These are phyloP conservation scores for Ataeniobius toweri DNA, from an alignment of 2,797 vertebrate genomes.

Conservation along the genomic window DNA sequence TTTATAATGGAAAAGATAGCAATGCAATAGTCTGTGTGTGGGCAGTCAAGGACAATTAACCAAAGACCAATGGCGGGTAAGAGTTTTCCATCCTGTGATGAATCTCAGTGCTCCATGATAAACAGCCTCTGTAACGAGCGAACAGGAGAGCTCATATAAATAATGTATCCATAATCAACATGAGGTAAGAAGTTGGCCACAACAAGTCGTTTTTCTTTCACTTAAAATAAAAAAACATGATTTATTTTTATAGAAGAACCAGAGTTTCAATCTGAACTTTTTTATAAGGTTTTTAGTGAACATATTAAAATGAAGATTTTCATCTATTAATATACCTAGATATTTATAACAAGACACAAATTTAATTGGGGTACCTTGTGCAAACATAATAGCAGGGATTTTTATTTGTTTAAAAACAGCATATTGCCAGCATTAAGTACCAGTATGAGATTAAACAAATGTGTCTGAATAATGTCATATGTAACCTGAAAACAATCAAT, in stretches of 20 bases:
- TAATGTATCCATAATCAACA: too few species aligned
- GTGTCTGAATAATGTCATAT: background rate
- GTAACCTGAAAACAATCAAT: background rate
- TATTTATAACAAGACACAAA: background rate
- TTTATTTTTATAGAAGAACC: background rate
- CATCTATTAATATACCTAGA: background rate
- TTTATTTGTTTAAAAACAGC: background rate
- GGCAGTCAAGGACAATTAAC: too few species aligned
- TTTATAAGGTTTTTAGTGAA: background rate
- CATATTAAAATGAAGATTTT: background rate
- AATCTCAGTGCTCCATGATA: background rate
- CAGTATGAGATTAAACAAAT: background rate
- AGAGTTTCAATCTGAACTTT: background rate
- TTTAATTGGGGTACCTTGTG: background rate
- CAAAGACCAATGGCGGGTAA: too few species aligned
- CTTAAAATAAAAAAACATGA: background rate
- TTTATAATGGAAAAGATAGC: too few species aligned
- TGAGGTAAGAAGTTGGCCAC: background rate
- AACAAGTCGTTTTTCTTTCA: background rate
- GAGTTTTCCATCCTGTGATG: too few species aligned
- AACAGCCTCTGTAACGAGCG: too few species aligned
- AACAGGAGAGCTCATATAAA: too few species aligned
- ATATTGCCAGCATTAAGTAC: background rate
- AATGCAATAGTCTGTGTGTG: too few species aligned
- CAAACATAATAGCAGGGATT: background rate